Evolutionary conservation across 2,888 invertebrate genomes (phyloP).

Genomic region (Muscina levida): DNA sequence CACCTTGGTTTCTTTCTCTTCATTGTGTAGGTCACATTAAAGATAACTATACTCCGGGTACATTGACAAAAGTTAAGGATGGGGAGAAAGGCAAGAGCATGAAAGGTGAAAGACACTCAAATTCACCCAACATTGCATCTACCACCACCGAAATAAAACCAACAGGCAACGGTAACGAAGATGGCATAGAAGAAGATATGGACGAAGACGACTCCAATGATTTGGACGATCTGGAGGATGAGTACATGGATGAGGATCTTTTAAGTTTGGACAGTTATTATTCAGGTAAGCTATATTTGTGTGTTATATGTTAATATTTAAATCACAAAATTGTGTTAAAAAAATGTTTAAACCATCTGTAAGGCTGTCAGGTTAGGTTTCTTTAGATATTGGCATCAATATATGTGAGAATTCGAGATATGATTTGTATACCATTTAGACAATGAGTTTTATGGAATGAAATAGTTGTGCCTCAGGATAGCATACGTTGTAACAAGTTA

Average conservation of each 20-base stretch:
- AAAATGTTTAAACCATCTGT: no score
- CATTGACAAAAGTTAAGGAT: constrained; percentile 18
- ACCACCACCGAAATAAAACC: not conserved
- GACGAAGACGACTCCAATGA: constrained; percentile 64
- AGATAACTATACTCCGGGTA: not conserved
- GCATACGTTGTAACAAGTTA: no score
- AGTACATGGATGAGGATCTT: constrained; percentile 76
- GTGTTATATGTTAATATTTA: no score
- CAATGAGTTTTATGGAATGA: no score
- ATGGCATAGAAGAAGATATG: not conserved
- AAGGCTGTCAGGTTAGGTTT: no score
- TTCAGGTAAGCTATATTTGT: constrained; percentile 76
- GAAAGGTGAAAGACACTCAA: not conserved
- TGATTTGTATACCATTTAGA: no score
- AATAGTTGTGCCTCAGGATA: no score
- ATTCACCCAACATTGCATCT: not conserved
- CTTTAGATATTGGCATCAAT: no score
- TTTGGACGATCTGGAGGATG: constrained; percentile 64
- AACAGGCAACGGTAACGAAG: not conserved
- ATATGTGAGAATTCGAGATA: no score
- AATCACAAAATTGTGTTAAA: no score
- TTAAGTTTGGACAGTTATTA: constrained; percentile 79
- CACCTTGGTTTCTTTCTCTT: constrained; percentile 11
- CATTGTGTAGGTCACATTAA: constrained; percentile 40
- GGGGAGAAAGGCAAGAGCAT: not conserved